Conservation (phyloP, 30 jellyfish, hydroid and myxozoan genomes). For the Aurelia aurita region DNA sequence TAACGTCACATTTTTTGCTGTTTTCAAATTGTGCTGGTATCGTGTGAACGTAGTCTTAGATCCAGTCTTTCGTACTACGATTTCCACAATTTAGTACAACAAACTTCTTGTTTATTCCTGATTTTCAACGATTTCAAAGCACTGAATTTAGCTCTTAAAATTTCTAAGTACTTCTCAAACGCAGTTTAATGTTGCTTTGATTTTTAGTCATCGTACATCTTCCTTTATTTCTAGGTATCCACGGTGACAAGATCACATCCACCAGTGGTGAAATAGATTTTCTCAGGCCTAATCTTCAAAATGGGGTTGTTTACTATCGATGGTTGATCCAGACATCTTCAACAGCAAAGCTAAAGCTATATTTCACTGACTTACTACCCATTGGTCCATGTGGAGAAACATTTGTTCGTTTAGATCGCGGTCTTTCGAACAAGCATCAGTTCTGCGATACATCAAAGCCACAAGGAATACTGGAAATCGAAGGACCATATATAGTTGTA, state of each 20-base stretch:
- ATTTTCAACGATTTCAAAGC: no score
- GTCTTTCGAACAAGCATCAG: not conserved
- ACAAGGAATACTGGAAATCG: conserved; percentile 5
- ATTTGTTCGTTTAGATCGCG: not conserved
- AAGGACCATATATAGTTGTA: conserved; percentile 55
- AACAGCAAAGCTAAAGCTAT: conserved; percentile 3
- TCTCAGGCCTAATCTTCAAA: conserved; percentile 5
- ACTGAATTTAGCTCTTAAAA: no score
- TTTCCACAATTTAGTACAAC: no score
- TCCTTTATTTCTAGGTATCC: not conserved
- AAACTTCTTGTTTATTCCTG: no score
- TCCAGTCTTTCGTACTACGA: no score
- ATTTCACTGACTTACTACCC: conserved; percentile 27
- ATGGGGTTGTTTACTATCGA: not conserved
- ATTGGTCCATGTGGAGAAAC: not conserved
- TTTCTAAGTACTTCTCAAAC: no score
- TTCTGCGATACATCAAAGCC: conserved; percentile 23
- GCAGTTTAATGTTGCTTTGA: no score
- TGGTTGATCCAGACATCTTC: conserved; percentile 56
- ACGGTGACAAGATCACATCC: conserved; percentile 34
- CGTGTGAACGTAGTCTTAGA: no score
- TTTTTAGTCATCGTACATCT: no score
- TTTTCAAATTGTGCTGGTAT: no score
- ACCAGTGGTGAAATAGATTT: not conserved
- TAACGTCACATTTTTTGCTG: no score